Evolutionary conservation across 2,888 invertebrate genomes (phyloP).

Genomic region (Pharmacophagus antenor): DNA sequence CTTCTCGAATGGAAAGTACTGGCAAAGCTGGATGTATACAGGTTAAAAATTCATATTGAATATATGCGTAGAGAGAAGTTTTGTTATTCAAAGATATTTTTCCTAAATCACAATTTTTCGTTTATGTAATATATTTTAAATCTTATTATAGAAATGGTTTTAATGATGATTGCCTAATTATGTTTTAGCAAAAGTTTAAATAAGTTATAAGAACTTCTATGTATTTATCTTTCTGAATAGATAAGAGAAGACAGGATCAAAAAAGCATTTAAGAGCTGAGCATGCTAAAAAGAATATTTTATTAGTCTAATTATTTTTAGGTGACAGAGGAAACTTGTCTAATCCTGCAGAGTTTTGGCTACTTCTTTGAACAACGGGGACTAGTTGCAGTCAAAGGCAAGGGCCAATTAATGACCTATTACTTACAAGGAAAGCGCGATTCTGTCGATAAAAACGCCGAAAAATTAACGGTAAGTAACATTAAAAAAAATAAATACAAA

Average conservation of each 20-base stretch:
- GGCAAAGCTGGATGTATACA: constrained; percentile 97
- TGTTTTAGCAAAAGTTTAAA: too few relatives aligned
- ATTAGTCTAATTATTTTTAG: constrained; percentile 64
- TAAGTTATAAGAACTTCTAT: too few relatives aligned
- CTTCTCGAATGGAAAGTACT: constrained; percentile 98
- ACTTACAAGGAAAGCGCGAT: constrained; percentile 84
- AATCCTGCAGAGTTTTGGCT: constrained; percentile 93
- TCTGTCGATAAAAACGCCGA: constrained; percentile 37
- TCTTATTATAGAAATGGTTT: too few relatives aligned
- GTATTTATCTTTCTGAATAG: too few relatives aligned
- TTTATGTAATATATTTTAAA: too few relatives aligned
- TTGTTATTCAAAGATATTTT: neutral
- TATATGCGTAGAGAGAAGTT: neutral
- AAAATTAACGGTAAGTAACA: constrained; percentile 45
- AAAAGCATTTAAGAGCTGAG: too few relatives aligned
- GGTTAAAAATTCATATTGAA: constrained; percentile 57
- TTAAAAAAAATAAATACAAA: neutral
- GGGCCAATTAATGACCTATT: constrained; percentile 97
- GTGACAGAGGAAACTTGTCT: constrained; percentile 97
- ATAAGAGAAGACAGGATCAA: too few relatives aligned
- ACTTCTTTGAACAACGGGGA: constrained; percentile 96
- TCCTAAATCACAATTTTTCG: too few relatives aligned
- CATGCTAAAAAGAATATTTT: neutral
- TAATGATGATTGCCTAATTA: too few relatives aligned
- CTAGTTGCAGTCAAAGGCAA: constrained; percentile 98